Percentiles rank a stretch among this genome's conserved stretches.
Evolutionary conservation across 1,140 invertebrate genomes (phyloP).

Genomic region (Caenorhabditis brenneri): DNA sequence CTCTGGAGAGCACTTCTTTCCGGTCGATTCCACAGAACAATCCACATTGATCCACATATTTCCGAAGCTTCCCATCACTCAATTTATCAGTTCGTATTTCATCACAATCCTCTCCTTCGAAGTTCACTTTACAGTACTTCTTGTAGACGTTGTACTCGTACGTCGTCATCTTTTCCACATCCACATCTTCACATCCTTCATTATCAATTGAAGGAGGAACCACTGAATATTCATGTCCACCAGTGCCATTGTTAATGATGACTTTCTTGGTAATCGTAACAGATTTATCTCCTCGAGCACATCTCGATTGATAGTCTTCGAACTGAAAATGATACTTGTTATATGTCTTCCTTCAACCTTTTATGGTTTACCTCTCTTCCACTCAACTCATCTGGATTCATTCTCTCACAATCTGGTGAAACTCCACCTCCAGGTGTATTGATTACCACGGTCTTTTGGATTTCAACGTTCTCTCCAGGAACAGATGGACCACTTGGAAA

Average conservation of each 20-base stretch:
- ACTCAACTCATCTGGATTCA: background rate
- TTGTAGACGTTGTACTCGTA: conserved; percentile 14
- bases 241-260: no score
- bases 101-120: conserved; percentile 30
- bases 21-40: conserved; percentile 25
- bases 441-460: background rate
- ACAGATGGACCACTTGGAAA: background rate
- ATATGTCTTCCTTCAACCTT: no score
- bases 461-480: background rate
- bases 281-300: background rate
- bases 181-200: background rate
- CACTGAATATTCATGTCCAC: no score
- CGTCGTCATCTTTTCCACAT: background rate
- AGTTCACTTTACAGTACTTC: background rate
- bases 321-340: no score
- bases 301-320: no score
- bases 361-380: no score
- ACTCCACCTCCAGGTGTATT: background rate
- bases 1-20: background rate
- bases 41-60: conserved; percentile 14
- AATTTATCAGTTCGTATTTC: background rate
- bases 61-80: conserved; percentile 5
- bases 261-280: no score
- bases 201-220: no score
- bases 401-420: background rate